Evolutionary conservation across 2,888 invertebrate species (phyloP), one percentile per base, ranked within the genome.

Genomic region (Noctua janthina): DNA sequence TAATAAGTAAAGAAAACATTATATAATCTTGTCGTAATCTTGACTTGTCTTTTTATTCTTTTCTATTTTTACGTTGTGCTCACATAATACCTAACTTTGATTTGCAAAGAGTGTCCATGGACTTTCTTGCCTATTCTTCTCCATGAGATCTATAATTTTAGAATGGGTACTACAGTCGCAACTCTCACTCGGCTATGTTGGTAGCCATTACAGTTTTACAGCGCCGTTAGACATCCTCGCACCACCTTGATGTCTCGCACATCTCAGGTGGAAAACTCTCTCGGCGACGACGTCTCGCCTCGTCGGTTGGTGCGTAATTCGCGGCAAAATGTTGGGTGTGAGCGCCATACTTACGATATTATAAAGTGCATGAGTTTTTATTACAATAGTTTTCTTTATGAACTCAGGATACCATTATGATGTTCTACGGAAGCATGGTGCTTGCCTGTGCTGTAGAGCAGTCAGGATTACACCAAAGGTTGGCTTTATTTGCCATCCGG

Each of bases 401-500:
- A 35, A n/a, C 1, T 29, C 29, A 85, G 85, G 85, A 85, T 70
- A 92, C 95, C 0, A 89, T 96, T 0, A n/a, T 96, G 11, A 95
- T 96, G 95, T 96, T 96, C 81, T 23, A 94, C 13, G 96, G 94
- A 43, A 96, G 96, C 81, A 90, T 96, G 88, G 90, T 94, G 70
- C 90, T 96, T 23, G 96, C 96, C 0, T 93, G 91, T 74, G 93
- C 96, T 0, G 94, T 96, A 2, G 96, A 96, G 81, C 96, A 96
- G 76, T 96, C 95, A 35, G 96, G 96, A 6, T 89, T 96, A 29
- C 96, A 96, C 74, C 93, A 92, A 64, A 92, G 96, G 39, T 74
- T 97, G 96, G 90, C 95, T 87, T 88, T 97, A 87, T 68, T 88
- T 90, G 88, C 93, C 81, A 94, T 96, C 64, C 88, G 95, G 87